phyloP scores from a whole-genome alignment of 2,113 vertebrate genomes.

The Eptesicus fuscus region DNA sequence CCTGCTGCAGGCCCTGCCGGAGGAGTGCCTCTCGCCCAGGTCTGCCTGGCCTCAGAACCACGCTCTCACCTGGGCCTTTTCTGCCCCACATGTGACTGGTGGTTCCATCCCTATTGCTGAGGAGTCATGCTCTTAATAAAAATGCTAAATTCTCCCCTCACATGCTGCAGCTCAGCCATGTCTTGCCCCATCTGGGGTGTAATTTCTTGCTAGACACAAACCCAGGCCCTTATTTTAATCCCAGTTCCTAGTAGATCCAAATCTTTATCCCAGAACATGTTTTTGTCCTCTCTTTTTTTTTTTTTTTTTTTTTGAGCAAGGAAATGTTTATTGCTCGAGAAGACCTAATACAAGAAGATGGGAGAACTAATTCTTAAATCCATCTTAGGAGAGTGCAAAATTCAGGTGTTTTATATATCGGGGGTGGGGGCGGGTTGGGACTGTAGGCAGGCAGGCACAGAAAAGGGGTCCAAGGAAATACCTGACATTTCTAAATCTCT shows the following conservation, averaged over 20 bases:
- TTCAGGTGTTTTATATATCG: not conserved
- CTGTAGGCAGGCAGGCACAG: not conserved
- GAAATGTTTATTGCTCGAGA: not conserved
- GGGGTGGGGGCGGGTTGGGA: not conserved
- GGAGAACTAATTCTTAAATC: not conserved
- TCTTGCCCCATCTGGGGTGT: not conserved
- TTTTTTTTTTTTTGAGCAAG: not conserved
- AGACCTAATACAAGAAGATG: not conserved
- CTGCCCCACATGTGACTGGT: accelerated
- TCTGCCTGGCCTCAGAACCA: not conserved
- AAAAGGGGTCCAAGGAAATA: not conserved
- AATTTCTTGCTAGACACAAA: not conserved
- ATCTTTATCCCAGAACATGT: not conserved
- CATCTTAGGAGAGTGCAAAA: not conserved
- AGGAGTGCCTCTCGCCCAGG: not conserved
- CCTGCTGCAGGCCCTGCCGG: not conserved
- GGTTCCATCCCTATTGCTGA: too few relatives aligned
- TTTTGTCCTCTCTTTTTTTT: not conserved
- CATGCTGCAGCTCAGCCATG: not conserved
- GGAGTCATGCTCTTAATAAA: not conserved
- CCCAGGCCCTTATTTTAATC: not conserved
- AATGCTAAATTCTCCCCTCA: too few relatives aligned
- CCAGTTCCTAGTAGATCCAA: not conserved
- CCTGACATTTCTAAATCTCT: not conserved
- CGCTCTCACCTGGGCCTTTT: not conserved